Evolutionary conservation across 2,113 vertebrate genomes (phyloP).

Genomic region (Poeciliopsis retropinna): DNA sequence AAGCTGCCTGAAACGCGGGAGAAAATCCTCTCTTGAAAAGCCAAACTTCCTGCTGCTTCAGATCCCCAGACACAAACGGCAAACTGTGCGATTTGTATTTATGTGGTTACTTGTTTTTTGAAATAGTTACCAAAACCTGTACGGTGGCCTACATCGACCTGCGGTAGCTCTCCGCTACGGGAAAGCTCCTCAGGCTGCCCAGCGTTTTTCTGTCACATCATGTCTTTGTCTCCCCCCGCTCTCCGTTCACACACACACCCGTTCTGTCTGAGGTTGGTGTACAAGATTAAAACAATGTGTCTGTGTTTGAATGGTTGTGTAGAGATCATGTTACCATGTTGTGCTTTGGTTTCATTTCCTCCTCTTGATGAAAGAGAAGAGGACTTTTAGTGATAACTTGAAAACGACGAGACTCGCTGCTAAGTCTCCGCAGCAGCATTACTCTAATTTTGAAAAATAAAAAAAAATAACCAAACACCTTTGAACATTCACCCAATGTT

Average conservation of each 20-base stretch:
- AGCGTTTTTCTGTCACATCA: constrained; percentile 33
- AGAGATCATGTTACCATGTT: constrained; percentile 69
- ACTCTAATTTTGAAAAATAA: not conserved
- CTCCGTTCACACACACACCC: constrained; percentile 8
- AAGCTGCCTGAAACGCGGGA: constrained; percentile 95
- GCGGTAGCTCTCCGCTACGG: constrained; percentile 52
- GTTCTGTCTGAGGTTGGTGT: constrained; percentile 54
- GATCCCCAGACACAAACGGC: constrained; percentile 27
- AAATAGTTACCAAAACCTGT: constrained; percentile 46
- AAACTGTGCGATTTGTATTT: constrained; percentile 32
- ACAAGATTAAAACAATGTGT: constrained; percentile 50
- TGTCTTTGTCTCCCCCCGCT: constrained; percentile 42
- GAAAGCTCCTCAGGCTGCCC: constrained; percentile 57
- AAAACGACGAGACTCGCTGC: constrained; percentile 27
- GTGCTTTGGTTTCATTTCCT: constrained; percentile 66
- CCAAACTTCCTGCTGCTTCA: constrained; percentile 56
- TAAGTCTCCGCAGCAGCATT: constrained; percentile 23
- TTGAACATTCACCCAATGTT: constrained; percentile 31
- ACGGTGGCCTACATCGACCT: constrained; percentile 64
- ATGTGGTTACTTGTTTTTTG: constrained; percentile 11
- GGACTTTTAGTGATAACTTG: constrained; percentile 29
- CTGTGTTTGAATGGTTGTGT: constrained; percentile 58
- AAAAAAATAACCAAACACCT: constrained; percentile 1
- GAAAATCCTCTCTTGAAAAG: constrained; percentile 90
- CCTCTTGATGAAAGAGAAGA: constrained; percentile 19